Conservation (phyloP, 2,113 vertebrate species). For the Stercorarius parasiticus region DNA sequence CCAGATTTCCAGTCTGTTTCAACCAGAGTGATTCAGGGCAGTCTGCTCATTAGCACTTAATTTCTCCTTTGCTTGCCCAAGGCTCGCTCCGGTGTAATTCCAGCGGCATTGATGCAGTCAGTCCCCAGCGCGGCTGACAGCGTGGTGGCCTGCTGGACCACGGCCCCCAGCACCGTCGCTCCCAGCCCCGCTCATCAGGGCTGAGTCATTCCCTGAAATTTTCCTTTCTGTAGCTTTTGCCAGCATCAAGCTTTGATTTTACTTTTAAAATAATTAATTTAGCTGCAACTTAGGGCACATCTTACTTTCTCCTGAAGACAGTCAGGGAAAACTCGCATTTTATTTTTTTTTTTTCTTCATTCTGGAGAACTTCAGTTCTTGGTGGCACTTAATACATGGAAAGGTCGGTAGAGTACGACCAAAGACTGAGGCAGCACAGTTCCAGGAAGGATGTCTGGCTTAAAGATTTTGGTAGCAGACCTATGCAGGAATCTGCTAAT, state of each 20-base stretch:
- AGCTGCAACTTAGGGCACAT: not conserved
- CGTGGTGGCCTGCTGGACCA: not conserved
- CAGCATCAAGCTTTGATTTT: not conserved
- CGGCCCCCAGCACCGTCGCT: accelerated
- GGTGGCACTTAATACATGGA: not conserved
- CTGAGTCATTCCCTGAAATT: not conserved
- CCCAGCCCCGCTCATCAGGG: not conserved
- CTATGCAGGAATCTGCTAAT: not conserved
- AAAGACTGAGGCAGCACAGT: not conserved
- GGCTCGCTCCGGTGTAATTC: not conserved
- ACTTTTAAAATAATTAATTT: not conserved
- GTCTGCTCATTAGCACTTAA: not conserved
- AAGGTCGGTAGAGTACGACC: not conserved
- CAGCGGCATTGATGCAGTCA: not conserved
- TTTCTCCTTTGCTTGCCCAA: not conserved
- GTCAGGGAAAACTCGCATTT: accelerated
- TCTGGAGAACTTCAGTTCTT: not conserved
- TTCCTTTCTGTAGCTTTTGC: not conserved
- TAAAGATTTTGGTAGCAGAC: not conserved
- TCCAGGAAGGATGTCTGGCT: not conserved
- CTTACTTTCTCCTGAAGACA: not conserved
- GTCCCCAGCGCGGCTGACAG: not conserved
- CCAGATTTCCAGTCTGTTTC: not conserved
- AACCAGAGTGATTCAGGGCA: not conserved
- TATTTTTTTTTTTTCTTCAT: not conserved